phyloP scores from a whole-genome alignment of 2,797 vertebrate genomes.

The Tapera naevia region DNA sequence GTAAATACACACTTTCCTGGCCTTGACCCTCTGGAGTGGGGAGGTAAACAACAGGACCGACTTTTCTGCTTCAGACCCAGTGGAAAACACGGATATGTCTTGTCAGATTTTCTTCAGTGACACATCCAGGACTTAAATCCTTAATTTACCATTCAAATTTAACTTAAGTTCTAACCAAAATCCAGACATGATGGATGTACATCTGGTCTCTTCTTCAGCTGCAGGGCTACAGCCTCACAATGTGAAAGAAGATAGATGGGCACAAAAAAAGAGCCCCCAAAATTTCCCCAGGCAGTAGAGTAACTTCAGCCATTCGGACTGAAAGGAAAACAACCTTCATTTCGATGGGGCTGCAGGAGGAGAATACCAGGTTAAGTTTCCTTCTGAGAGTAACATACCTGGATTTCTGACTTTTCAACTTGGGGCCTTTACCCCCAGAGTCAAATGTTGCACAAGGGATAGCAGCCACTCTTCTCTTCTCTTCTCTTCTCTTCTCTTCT shows the following conservation, averaged over 20 bases:
- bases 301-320: neutral
- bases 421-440: neutral
- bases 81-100: fast-evolving
- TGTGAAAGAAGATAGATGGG: neutral
- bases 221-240: neutral
- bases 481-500: no score
- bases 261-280: neutral
- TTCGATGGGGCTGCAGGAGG: neutral
- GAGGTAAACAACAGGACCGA: neutral
- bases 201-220: neutral
- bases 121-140: neutral
- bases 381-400: neutral
- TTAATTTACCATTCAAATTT: neutral
- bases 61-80: neutral
- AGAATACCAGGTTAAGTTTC: neutral
- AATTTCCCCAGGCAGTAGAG: neutral
- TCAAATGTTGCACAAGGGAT: neutral
- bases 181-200: neutral
- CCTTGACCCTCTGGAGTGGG: neutral
- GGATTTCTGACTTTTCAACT: neutral
- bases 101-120: neutral
- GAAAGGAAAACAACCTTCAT: neutral
- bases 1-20: neutral
- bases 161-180: neutral
- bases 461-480: neutral